These are phyloP conservation scores for Acleris emargana DNA, from an alignment of 2,888 invertebrate species.

Conservation along the genomic window DNA sequence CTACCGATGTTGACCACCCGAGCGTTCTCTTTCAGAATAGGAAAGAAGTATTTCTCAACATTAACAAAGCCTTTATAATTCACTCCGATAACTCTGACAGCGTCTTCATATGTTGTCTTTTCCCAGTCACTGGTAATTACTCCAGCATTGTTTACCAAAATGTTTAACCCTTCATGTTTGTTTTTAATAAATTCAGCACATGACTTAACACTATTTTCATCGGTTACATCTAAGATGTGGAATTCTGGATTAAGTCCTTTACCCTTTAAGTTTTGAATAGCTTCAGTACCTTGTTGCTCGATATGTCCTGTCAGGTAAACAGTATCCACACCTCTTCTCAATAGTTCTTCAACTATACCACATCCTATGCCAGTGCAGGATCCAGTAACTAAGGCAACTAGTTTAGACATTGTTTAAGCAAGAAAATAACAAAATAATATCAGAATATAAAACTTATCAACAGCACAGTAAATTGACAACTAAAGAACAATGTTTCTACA, in stretches of 20 bases:
- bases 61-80: conserved; percentile 47
- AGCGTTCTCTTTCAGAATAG: conserved; percentile 45
- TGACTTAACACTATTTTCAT: conserved; percentile 43
- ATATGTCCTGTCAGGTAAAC: conserved; percentile 87
- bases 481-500: too few relatives aligned
- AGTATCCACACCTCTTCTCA: conserved; percentile 82
- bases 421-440: neutral
- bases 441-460: neutral
- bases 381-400: conserved; percentile 82
- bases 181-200: conserved; percentile 46
- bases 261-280: conserved; percentile 79
- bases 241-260: conserved; percentile 66
- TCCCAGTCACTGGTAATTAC: conserved; percentile 39
- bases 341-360: conserved; percentile 84
- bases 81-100: conserved; percentile 44
- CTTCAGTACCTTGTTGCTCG: conserved; percentile 75
- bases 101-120: conserved; percentile 46
- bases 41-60: conserved; percentile 47
- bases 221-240: conserved; percentile 49
- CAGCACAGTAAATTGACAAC: too few relatives aligned
- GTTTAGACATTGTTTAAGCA: conserved; percentile 44
- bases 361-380: conserved; percentile 87
- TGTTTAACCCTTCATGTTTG: conserved; percentile 49
- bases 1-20: conserved; percentile 48
- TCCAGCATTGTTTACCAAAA: conserved; percentile 52